Conservation (phyloP, 2,113 vertebrate genomes). For the Calidris pygmaea region DNA sequence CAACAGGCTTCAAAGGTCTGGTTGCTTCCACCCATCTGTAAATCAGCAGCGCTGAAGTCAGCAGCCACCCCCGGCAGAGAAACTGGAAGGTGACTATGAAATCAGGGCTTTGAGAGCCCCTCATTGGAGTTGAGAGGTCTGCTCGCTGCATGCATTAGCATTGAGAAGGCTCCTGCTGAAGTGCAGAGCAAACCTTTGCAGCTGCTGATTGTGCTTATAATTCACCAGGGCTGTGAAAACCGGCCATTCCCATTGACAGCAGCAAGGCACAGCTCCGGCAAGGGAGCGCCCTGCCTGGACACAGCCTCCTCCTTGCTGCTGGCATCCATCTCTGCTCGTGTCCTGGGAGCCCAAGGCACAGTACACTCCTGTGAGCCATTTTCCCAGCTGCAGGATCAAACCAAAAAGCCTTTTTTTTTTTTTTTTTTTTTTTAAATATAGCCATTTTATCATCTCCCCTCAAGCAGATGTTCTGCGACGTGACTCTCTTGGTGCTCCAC, state of each 20-base stretch:
- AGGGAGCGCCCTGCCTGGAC: not conserved
- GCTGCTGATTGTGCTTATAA: not conserved
- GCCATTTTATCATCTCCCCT: not conserved
- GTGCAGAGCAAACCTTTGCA: not conserved
- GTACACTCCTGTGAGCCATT: not conserved
- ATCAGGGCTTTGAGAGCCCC: not conserved
- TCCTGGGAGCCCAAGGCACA: not conserved
- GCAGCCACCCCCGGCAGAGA: not conserved
- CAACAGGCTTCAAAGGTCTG: not conserved
- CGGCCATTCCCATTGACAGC: not conserved
- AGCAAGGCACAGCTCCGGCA: not conserved
- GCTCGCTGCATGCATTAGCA: not conserved
- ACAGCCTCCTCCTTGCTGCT: not conserved
- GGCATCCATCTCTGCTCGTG: not conserved
- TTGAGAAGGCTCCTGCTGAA: not conserved
- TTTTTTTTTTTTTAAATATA: not conserved
- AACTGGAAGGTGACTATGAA: not conserved
- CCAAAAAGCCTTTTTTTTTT: not conserved
- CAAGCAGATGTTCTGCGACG: not conserved
- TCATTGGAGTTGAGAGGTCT: not conserved
- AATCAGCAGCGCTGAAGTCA: not conserved
- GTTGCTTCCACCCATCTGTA: not conserved
- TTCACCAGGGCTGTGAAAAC: not conserved
- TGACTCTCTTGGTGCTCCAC: not conserved
- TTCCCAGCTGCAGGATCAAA: not conserved